Conservation (phyloP, 2,888 invertebrate genomes). For the Diarsia rubi region DNA sequence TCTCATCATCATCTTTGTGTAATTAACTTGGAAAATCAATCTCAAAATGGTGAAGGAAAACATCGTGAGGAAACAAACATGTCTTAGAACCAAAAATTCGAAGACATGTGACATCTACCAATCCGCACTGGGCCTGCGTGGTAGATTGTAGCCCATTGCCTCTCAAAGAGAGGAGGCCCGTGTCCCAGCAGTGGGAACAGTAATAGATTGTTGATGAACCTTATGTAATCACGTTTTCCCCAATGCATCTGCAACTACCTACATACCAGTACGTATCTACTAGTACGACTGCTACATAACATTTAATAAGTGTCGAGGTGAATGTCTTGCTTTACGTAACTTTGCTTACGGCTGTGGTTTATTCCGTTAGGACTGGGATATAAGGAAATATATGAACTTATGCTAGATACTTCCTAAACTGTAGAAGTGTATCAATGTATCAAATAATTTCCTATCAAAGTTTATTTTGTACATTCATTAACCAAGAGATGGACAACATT, state of each 20-base stretch:
- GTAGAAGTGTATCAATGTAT: not conserved
- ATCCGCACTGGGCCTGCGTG: too few relatives aligned
- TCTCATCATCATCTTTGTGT: too few relatives aligned
- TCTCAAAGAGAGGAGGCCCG: too few relatives aligned
- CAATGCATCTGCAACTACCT: not conserved
- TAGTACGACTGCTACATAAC: not conserved
- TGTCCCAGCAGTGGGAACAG: too few relatives aligned
- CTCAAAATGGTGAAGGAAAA: too few relatives aligned
- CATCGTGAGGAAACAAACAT: too few relatives aligned
- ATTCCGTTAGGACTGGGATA: not conserved
- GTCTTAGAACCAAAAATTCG: too few relatives aligned
- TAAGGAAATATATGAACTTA: constrained; percentile 19
- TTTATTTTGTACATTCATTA: not conserved
- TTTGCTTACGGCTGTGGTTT: not conserved
- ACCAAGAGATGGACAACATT: too few relatives aligned
- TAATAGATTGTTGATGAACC: too few relatives aligned
- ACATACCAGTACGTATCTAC: not conserved
- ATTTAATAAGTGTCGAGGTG: constrained; percentile 9
- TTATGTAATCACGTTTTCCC: not conserved
- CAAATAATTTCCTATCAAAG: not conserved
- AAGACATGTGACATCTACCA: too few relatives aligned
- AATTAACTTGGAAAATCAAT: too few relatives aligned
- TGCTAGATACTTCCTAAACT: not conserved
- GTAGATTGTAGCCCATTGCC: too few relatives aligned
- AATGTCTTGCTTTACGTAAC: constrained; percentile 35